Conservation (phyloP, 2,113 vertebrate genomes). For the Anhinga rufa region DNA sequence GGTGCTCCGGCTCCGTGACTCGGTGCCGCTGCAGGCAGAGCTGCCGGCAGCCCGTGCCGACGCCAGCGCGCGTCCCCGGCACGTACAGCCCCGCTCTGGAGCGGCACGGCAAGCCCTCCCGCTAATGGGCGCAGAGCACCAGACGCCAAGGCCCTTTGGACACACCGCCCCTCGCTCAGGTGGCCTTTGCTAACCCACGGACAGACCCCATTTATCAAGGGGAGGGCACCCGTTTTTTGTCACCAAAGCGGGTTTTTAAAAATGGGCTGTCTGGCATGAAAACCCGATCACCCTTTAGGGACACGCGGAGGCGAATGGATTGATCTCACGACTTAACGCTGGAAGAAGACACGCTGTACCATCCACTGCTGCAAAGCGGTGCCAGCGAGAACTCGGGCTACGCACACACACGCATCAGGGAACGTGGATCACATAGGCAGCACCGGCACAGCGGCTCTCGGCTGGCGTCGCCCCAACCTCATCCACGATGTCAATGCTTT, state of each 20-base stretch:
- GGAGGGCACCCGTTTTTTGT: no score
- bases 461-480: background rate
- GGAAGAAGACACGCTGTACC: background rate
- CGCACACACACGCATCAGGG: accelerated
- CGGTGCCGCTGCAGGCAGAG: background rate
- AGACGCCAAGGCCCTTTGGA: background rate
- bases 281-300: accelerated
- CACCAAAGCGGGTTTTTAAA: background rate
- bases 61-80: background rate
- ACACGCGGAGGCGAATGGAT: background rate
- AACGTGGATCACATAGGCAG: accelerated
- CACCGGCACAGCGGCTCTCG: no score
- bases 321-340: accelerated
- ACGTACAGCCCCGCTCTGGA: background rate
- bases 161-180: no score
- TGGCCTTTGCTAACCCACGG: no score
- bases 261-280: background rate
- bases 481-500: no score
- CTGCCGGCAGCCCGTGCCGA: background rate
- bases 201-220: no score
- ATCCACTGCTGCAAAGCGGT: background rate
- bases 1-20: background rate
- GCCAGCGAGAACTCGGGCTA: background rate
- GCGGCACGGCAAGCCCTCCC: background rate
- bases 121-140: accelerated